phyloP scores from a whole-genome alignment of 2,888 invertebrate species.

The Leucophenga montana region DNA sequence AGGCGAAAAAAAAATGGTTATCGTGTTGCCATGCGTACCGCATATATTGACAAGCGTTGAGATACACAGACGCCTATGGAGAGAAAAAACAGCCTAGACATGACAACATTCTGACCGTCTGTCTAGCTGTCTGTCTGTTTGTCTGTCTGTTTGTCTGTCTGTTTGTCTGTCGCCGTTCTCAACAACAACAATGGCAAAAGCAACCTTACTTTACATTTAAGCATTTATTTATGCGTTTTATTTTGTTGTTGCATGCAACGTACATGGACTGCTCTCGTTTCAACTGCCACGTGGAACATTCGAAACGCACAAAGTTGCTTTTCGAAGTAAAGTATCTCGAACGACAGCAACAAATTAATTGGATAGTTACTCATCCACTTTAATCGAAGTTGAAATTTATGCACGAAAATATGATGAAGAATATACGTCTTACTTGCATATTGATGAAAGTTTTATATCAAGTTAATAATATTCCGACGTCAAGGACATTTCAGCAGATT shows the following conservation, averaged over 20 bases:
- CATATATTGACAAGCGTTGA: too few relatives aligned
- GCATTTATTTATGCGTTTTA: constrained; percentile 53
- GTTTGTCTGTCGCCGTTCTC: not conserved
- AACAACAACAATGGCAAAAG: not conserved
- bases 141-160: too few relatives aligned
- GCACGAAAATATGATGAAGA: not conserved
- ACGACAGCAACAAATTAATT: constrained; percentile 54
- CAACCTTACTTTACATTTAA: constrained; percentile 37
- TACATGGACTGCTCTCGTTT: too few relatives aligned
- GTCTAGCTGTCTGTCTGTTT: too few relatives aligned
- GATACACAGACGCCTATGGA: too few relatives aligned
- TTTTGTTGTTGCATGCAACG: constrained; percentile 12
- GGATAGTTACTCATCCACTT: constrained; percentile 62
- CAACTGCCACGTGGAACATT: constrained; percentile 45
- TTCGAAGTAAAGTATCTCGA: constrained; percentile 13
- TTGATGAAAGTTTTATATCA: too few relatives aligned
- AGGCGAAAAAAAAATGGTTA: constrained; percentile 64
- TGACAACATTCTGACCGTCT: constrained; percentile 22
- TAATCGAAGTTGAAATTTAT: constrained; percentile 44
- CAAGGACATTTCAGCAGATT: too few relatives aligned
- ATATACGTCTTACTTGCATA: not conserved
- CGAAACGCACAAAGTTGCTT: constrained; percentile 31
- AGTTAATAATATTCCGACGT: too few relatives aligned
- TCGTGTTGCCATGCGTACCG: constrained; percentile 50
- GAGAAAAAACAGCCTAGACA: too few relatives aligned